These are phyloP conservation scores for Volucella inflata DNA, from an alignment of 2,888 invertebrate species.

Conservation along the genomic window DNA sequence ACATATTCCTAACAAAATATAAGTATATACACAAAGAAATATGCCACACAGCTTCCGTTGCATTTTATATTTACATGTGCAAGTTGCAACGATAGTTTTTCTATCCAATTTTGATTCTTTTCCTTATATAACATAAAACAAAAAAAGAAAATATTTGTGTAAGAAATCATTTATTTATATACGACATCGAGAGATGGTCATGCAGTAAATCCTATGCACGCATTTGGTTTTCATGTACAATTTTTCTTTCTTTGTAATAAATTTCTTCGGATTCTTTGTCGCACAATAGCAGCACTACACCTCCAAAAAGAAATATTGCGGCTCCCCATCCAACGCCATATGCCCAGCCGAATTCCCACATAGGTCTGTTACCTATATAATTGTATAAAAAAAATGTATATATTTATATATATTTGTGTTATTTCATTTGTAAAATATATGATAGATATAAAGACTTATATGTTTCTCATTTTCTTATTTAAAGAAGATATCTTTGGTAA, in stretches of 20 bases:
- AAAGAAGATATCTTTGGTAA: too few species aligned
- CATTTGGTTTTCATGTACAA: conserved; percentile 85
- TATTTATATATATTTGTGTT: not conserved
- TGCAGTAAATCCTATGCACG: conserved; percentile 84
- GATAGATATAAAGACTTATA: not conserved
- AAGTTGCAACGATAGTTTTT: too few species aligned
- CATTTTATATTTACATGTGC: too few species aligned
- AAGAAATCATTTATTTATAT: too few species aligned
- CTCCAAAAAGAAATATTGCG: conserved; percentile 97
- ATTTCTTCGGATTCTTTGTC: conserved; percentile 99
- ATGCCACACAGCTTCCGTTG: too few species aligned
- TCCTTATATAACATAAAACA: too few species aligned
- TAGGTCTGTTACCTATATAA: conserved; percentile 90
- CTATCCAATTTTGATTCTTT: too few species aligned
- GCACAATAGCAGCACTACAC: conserved; percentile 95
- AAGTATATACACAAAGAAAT: too few species aligned
- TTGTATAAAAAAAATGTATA: conserved; percentile 23
- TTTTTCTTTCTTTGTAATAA: conserved; percentile 98
- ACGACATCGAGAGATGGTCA: conserved; percentile 84
- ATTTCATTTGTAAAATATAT: not conserved
- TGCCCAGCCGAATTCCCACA: conserved; percentile 99
- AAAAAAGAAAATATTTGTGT: too few species aligned
- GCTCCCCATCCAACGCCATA: conserved; percentile 99
- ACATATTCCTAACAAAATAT: too few species aligned
- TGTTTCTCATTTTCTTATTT: too few species aligned